Percentiles rank a stretch among this genome's conserved stretches.
These are phyloP conservation scores for Asbolus verrucosus DNA, from an alignment of 1,140 invertebrate species.

Conservation along the genomic window DNA sequence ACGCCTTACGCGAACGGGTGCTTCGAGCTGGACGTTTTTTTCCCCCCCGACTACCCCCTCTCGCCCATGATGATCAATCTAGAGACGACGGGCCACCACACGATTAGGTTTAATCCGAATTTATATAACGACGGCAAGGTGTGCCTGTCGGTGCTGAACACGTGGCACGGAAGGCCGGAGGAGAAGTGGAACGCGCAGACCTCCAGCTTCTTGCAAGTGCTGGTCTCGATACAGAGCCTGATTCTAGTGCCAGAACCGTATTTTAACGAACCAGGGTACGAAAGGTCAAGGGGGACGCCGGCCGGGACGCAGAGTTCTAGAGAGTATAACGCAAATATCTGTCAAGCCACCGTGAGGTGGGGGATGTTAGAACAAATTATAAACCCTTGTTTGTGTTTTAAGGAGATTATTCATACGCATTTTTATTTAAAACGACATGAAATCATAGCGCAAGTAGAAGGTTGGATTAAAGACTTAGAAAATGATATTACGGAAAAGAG, in stretches of 20 bases:
- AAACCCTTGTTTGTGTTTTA: constrained; percentile 93
- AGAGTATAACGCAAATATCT: constrained; percentile 96
- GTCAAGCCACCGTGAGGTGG: constrained; percentile 95
- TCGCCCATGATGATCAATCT: constrained; percentile 89
- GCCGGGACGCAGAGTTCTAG: constrained; percentile 88
- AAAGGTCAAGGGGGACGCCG: constrained; percentile 89
- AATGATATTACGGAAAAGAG: constrained; percentile 79
- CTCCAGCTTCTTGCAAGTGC: constrained; percentile 95
- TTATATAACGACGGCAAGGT: constrained; percentile 98
- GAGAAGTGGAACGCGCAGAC: constrained; percentile 99
- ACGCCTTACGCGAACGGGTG: constrained; percentile 92
- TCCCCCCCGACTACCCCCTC: constrained; percentile 88
- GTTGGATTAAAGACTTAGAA: constrained; percentile 91
- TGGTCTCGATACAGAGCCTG: constrained; percentile 96
- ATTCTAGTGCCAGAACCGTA: constrained; percentile 97
- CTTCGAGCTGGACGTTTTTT: constrained; percentile 93
- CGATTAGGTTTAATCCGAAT: constrained; percentile 97
- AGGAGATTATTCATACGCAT: constrained; percentile 92
- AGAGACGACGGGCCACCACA: constrained; percentile 93
- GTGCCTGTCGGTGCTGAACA: constrained; percentile 95
- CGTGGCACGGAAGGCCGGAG: constrained; percentile 98
- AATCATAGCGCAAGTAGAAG: constrained; percentile 88
- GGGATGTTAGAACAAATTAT: constrained; percentile 94
- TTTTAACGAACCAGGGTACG: constrained; percentile 98
- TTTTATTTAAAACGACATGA: constrained; percentile 96